Evolutionary conservation across 2,888 invertebrate genomes (phyloP), one percentile per base, ranked within the genome.

Genomic region (Aquatica leii): DNA sequence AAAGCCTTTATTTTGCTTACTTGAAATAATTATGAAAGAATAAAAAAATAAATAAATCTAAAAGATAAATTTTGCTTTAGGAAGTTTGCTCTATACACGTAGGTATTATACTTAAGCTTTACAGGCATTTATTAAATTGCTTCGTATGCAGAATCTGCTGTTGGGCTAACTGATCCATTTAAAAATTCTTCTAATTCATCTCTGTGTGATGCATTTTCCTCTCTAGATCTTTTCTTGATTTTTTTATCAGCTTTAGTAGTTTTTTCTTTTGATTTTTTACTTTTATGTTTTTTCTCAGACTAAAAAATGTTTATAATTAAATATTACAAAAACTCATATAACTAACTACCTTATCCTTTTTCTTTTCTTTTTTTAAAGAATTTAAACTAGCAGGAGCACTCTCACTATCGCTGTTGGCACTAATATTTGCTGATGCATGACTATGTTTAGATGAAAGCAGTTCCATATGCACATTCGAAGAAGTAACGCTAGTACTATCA

Each of bases 131-230:
- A 59, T 77, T 85, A 87, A 76, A 88, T 84, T 69, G 86, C 86
- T 77, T 88, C 87, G 72, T 88, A 88, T 43, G 86, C 86, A 46
- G 83, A 81, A 66, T 88, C 83, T 78, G 84, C 77, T 70, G 85
- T 78, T 79, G 87, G 75, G 80, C 85, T 77, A 71, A 84, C 67
- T 68, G 84, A 76, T 64, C 85, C 84, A 77, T 87, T 87, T 5
- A 88, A 77, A 77, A 89, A 88, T 71, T 88, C 86, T 72, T 88
- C 88, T 34, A 88, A 77, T 72, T 87, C 88, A 69, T 86, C 86
- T 74, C 74, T 71, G 46, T 79, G 79, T 18, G 81, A 82, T 20
- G 77, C 77, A 14, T 75, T 76, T 71, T 82, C 84, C 58, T 82
- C 82, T 68, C 80, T 78, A 2, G 83, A 81, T 14, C 82, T 79